These are phyloP conservation scores for Chaitophorus viminalis DNA, from an alignment of 2,888 invertebrate species.

Conservation along the genomic window DNA sequence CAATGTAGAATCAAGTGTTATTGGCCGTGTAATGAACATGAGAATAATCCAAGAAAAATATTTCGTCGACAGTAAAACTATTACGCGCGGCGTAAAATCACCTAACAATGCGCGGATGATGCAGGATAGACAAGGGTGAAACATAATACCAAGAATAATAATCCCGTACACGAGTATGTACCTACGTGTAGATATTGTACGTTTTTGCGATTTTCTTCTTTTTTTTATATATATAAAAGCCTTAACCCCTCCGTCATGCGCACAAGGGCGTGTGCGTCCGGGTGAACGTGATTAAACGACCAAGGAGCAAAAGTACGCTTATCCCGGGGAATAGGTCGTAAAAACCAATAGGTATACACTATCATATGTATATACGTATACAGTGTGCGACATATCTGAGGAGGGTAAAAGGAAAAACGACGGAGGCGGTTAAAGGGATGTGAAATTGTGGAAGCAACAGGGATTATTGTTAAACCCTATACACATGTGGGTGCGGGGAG, in stretches of 20 bases:
- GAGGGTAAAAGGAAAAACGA: conserved; percentile 40
- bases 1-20: too few species aligned
- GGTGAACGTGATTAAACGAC: conserved; percentile 48
- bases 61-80: too few species aligned
- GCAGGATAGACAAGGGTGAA: too few species aligned
- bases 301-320: conserved; percentile 51
- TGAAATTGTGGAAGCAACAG: conserved; percentile 53
- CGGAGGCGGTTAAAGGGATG: background rate
- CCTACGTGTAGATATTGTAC: too few species aligned
- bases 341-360: conserved; percentile 50
- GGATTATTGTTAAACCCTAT: conserved; percentile 56
- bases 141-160: background rate
- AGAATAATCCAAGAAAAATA: too few species aligned
- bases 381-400: conserved; percentile 7
- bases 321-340: conserved; percentile 56
- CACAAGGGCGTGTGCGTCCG: background rate
- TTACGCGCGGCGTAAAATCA: too few species aligned
- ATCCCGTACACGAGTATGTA: background rate
- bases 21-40: too few species aligned
- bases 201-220: background rate
- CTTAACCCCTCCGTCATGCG: conserved; percentile 2
- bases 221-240: background rate
- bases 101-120: too few species aligned
- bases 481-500: background rate
- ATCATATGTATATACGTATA: conserved; percentile 7